Percentiles rank a stretch among this genome's conserved stretches.
Evolutionary conservation across 1,140 invertebrate species (phyloP).

Genomic region (Galleria mellonella): DNA sequence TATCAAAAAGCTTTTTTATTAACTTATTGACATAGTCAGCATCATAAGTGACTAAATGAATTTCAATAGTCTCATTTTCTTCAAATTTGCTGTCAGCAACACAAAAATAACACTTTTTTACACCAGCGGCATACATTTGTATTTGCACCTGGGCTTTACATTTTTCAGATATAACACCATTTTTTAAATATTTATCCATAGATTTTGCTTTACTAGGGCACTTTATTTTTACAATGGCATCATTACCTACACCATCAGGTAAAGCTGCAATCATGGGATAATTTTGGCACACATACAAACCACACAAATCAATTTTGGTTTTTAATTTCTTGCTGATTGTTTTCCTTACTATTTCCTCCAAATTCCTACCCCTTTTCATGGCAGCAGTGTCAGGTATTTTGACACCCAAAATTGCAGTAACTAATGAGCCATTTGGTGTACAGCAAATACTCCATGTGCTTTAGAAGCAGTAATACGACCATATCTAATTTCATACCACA

Average conservation of each 20-base stretch:
- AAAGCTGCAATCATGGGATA: neutral
- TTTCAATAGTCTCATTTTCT: neutral
- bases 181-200: neutral
- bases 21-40: neutral
- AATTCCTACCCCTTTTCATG: neutral
- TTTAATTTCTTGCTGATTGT: too few relatives aligned
- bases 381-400: neutral
- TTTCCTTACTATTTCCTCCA: neutral
- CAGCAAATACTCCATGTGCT: constrained; percentile 7
- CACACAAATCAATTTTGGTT: too few relatives aligned
- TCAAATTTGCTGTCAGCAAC: constrained; percentile 5
- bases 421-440: neutral
- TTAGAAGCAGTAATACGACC: too few relatives aligned
- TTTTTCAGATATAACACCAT: neutral
- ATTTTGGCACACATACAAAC: neutral
- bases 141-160: constrained; percentile 2
- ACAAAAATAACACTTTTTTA: constrained; percentile 8
- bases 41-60: neutral
- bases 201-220: too few relatives aligned
- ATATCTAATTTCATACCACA: too few relatives aligned
- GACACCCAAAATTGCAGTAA: neutral
- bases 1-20: neutral
- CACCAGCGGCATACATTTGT: constrained; percentile 1
- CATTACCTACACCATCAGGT: neutral
- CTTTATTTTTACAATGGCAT: neutral